Percentiles rank a stretch among this genome's conserved stretches.
phyloP scores from a whole-genome alignment of 2,113 vertebrate genomes.

The Apteryx owenii region DNA sequence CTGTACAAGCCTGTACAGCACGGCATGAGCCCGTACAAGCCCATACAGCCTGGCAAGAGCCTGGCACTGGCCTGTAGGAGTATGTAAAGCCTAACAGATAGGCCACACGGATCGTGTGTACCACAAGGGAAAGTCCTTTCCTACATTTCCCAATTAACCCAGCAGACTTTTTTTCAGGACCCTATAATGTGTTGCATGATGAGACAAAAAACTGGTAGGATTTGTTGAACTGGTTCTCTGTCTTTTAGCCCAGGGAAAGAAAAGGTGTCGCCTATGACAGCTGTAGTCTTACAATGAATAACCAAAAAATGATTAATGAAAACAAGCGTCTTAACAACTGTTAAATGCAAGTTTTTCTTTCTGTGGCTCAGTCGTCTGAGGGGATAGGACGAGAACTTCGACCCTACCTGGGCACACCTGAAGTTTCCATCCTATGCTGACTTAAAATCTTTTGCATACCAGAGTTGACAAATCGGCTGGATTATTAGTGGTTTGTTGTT shows the following conservation, averaged over 20 bases:
- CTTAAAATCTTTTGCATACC: accelerated
- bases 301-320: neutral
- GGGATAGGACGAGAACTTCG: neutral
- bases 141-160: neutral
- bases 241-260: neutral
- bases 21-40: too few species aligned
- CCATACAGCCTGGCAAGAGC: too few species aligned
- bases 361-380: neutral
- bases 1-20: too few species aligned
- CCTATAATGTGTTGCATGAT: too few species aligned
- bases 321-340: neutral
- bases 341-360: neutral
- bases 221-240: neutral
- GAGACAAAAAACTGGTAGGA: neutral
- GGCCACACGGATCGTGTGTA: too few species aligned
- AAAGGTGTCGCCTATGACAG: accelerated
- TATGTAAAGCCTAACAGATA: too few species aligned
- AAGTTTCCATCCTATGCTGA: accelerated
- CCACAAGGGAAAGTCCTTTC: neutral
- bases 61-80: too few species aligned
- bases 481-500: neutral
- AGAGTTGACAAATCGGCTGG: neutral
- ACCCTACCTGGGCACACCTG: accelerated
- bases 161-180: neutral
- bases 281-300: accelerated